Conservation (phyloP, 2,888 invertebrate species). For the Scrobipalpa costella region DNA sequence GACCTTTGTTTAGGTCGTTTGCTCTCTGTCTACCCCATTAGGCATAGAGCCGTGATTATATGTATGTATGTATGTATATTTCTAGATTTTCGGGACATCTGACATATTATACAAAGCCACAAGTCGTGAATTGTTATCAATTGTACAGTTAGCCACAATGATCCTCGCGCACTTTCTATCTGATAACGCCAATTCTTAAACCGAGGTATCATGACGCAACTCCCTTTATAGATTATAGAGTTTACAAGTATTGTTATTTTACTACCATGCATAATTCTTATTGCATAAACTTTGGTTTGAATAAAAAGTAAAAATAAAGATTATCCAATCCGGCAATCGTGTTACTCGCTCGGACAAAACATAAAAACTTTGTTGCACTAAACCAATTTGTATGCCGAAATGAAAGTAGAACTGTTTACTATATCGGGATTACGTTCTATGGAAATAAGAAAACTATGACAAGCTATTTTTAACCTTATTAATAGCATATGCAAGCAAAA, state of each 20-base stretch:
- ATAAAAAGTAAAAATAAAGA: slow-evolving; percentile 35
- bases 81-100: too few species aligned
- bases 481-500: slow-evolving; percentile 26
- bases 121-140: slow-evolving; percentile 24
- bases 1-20: too few species aligned
- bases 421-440: slow-evolving; percentile 14
- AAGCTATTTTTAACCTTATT: slow-evolving; percentile 19
- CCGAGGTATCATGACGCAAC: slow-evolving; percentile 57
- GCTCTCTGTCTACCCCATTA: too few species aligned
- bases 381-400: slow-evolving; percentile 5
- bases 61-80: too few species aligned
- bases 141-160: slow-evolving; percentile 31
- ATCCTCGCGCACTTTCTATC: slow-evolving; percentile 68
- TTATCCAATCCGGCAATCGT: neutral
- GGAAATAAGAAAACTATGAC: slow-evolving; percentile 22
- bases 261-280: slow-evolving; percentile 42
- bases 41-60: too few species aligned
- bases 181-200: slow-evolving; percentile 52
- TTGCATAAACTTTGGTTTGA: slow-evolving; percentile 48
- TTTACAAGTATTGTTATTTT: slow-evolving; percentile 49
- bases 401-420: slow-evolving; percentile 11
- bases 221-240: slow-evolving; percentile 52
- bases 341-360: slow-evolving; percentile 2
- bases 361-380: neutral
- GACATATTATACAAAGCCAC: neutral